Percentiles rank a stretch among this genome's conserved stretches.
phyloP scores from a whole-genome alignment of 2,797 vertebrate species.

The Pogoniulus pusillus region DNA sequence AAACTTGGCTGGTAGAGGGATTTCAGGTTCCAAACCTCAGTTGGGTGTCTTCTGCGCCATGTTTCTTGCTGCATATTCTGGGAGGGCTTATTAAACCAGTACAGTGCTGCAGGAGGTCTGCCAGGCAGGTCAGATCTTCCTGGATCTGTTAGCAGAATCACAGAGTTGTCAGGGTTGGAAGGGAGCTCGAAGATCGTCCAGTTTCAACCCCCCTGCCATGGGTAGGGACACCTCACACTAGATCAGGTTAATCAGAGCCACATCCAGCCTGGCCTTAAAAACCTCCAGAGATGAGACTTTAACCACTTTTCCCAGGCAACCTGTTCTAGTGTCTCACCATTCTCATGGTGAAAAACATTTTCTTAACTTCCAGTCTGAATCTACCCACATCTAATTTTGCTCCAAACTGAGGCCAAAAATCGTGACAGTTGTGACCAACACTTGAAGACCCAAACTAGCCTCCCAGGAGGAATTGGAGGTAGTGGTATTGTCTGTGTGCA shows the following conservation, averaged over 20 bases:
- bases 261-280: too few species aligned
- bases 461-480: not conserved
- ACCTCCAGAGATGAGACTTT: too few species aligned
- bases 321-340: too few species aligned
- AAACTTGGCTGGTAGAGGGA: not conserved
- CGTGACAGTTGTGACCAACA: not conserved
- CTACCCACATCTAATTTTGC: too few species aligned
- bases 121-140: not conserved
- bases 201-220: too few species aligned
- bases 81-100: not conserved
- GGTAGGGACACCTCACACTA: too few species aligned
- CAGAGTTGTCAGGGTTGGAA: too few species aligned
- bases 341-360: too few species aligned
- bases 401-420: not conserved
- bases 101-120: not conserved
- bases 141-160: not conserved
- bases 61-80: not conserved
- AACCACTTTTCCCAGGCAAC: too few species aligned
- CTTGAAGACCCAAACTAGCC: not conserved
- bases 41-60: not conserved
- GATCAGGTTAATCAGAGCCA: too few species aligned
- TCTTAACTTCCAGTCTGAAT: too few species aligned
- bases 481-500: rapidly evolving
- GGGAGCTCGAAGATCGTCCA: too few species aligned
- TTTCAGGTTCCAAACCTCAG: not conserved